Base-by-base conservation (phyloP, 2,113 vertebrate species). In the Gambusia affinis region DNA sequence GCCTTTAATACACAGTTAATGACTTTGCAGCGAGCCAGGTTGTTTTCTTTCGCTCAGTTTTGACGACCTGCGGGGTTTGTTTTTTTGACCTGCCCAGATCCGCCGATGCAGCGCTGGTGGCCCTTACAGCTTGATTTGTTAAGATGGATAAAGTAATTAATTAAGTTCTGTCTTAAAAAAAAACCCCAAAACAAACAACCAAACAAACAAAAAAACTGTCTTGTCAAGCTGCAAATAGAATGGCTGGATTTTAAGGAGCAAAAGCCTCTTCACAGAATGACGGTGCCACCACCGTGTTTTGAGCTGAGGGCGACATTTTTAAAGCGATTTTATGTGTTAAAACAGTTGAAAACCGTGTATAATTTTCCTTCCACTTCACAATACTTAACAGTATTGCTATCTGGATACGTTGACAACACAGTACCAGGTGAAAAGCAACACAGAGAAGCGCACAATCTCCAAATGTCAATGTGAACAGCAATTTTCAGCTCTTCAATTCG, bases 1-100 rank as follows among this genome's bases (percentile, higher is more conserved):
- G 83, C 87, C 85, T 87, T 78, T 88, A 84, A 91, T 87, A 85
- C 91, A 82, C 78, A 80, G 83, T 83, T 91, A 89, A 92, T 92
- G 82, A 89, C 86, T 91, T 85, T 88, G 82, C 88, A 88, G 87
- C 68, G 75, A 83, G 84, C 86, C 79, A 78, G 76, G 17, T 69
- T 77, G 73, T 15, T 82, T 39, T 74, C 61, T 74, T 54, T 73
- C 64, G 17, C 37, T 66, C 39, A 61, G 73, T 74, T 86, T 76
- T 85, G 84, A 78, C 82, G 81, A 79, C 84, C 61, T 75, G 72
- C 68, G 39, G 75, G 72, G 85, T 68, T 82, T 72, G 72, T 54
- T 71, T 80, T 28, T 64, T 35, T 85, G 87, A 83, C 83, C 76
- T 80, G 76, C 72, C 30, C 88, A 80, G 75, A 78, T 85, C 75